Evolutionary conservation across 1,140 invertebrate genomes (phyloP), one percentile per base, ranked within the genome.

Genomic region (Pseudomyrmex pallidus): DNA sequence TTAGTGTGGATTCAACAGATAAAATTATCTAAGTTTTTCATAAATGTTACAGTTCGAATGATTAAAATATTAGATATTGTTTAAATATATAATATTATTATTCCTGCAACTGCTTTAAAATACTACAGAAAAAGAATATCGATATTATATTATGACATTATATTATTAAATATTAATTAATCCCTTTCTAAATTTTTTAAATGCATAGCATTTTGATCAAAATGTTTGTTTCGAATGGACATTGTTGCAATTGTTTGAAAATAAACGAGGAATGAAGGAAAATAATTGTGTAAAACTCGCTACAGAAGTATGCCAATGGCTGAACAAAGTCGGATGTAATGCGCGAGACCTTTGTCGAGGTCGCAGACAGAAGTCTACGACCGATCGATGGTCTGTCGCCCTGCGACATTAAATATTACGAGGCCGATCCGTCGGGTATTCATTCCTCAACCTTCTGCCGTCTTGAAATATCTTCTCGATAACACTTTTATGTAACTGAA

Each of bases 351-450:
- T 70, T 59, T 70, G 66, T 17, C 20, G 76, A 80, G 66, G 76
- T 13, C 54, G 22, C 7, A 80, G 76, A 80, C 76, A 50, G 54
- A 48, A 59, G 44, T 80, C 66, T 72, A 80, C 54, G 22, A 48
- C 44, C 54, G 46, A 80, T 80, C 76, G 76, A 80, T 80, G 76
- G 20, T 66, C 76, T 80, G 76, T 80, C 76, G 76, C 66, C 66
- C 1, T 35, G 5, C 8, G n/a, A 3, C 76, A 80, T 80, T 80
- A 80, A 80, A 72, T 80, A 80, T 80, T 80, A 80, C 66, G 44
- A 17, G 12, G 59, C 35, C 44, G 12, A 70, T 48, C 64, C 54
- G 44, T 59, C 44, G 20, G 15, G 44, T 72, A 80, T 77, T 77
- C 57, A 67, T 59, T 72, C 22, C 22, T 70, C 22, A 48, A n/a